These are phyloP conservation scores for Metridium senile DNA, from an alignment of 92 coral and sea anemone species.

Conservation along the genomic window DNA sequence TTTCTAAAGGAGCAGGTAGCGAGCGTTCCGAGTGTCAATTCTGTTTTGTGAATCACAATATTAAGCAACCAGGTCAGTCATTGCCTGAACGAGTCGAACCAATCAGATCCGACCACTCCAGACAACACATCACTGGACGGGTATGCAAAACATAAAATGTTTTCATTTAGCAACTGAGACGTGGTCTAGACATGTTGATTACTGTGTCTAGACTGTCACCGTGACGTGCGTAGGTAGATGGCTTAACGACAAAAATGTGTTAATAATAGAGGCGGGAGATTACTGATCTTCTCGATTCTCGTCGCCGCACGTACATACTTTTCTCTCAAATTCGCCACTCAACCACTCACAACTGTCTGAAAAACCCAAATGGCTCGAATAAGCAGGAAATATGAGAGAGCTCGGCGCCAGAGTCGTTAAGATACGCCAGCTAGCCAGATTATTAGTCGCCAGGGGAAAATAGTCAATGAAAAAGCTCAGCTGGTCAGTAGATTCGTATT, in stretches of 20 bases:
- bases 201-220: constrained; percentile 56
- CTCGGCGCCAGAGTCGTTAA: constrained; percentile 44
- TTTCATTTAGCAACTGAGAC: constrained; percentile 59
- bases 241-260: constrained; percentile 46
- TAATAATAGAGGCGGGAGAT: constrained; percentile 70
- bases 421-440: constrained; percentile 23
- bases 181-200: constrained; percentile 79
- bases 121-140: constrained; percentile 61
- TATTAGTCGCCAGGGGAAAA: constrained; percentile 10
- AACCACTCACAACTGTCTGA: constrained; percentile 6
- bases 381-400: constrained; percentile 41
- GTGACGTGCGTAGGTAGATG: constrained; percentile 40
- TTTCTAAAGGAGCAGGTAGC: constrained; percentile 62
- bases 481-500: constrained; percentile 1
- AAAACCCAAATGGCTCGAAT: constrained; percentile 44
- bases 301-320: constrained; percentile 46
- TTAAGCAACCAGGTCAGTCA: constrained; percentile 68
- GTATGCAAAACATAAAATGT: constrained; percentile 76
- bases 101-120: constrained; percentile 48
- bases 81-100: constrained; percentile 63
- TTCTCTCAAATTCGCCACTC: constrained; percentile 23
- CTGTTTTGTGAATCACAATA: constrained; percentile 59
- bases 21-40: constrained; percentile 41
- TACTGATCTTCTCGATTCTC: constrained; percentile 14
- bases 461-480: constrained; percentile 11